Evolutionary conservation across 2,797 vertebrate species (phyloP).

Genomic region (Buphagus erythrorhynchus): DNA sequence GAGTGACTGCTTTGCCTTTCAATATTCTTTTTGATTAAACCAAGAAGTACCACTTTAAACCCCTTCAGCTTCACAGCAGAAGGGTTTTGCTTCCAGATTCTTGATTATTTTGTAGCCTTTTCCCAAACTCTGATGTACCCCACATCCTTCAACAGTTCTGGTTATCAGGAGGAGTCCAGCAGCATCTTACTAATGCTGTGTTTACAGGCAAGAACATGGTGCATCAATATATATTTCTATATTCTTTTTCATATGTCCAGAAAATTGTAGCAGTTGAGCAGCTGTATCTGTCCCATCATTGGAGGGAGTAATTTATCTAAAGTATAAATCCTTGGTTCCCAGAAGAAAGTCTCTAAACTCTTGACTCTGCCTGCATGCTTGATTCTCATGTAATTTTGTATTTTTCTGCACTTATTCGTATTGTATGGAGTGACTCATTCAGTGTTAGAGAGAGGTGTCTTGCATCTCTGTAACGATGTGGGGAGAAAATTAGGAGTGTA

Average conservation of each 20-base stretch:
- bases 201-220: neutral
- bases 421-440: neutral
- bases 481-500: neutral
- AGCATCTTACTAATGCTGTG: neutral
- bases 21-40: neutral
- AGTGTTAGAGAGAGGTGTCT: neutral
- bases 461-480: neutral
- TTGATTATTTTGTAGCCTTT: neutral
- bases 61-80: neutral
- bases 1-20: neutral
- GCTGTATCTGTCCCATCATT: neutral
- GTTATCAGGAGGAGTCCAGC: neutral
- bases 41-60: neutral
- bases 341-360: neutral
- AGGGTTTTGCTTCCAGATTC: neutral
- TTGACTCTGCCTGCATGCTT: neutral
- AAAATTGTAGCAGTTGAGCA: neutral
- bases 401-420: neutral
- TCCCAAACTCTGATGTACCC: neutral
- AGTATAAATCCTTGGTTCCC: neutral
- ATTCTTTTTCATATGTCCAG: neutral
- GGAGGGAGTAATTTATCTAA: neutral
- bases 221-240: neutral
- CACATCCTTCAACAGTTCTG: neutral
- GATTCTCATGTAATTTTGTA: neutral